Evolutionary conservation across 30 jellyfish, hydroid and myxozoan genomes (phyloP).

Genomic region (Nemopilema nomurai): DNA sequence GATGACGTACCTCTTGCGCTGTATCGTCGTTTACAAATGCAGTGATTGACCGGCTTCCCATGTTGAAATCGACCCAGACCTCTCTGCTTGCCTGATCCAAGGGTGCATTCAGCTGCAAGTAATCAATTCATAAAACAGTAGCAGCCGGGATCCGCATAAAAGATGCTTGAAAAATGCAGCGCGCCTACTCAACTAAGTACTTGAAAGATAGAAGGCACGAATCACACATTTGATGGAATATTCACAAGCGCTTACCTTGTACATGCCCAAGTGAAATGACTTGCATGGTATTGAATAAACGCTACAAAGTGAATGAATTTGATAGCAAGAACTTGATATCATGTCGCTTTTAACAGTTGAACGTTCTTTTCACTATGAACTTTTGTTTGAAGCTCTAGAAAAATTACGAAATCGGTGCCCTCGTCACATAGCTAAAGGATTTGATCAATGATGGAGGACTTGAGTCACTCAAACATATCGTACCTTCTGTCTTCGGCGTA

Average conservation of each 20-base stretch:
- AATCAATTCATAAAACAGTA: not conserved
- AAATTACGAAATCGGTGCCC: too few relatives aligned
- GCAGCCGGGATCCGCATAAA: not conserved
- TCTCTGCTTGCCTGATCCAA: conserved; percentile 40
- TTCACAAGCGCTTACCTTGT: not conserved
- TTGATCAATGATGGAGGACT: too few relatives aligned
- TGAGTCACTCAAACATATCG: too few relatives aligned
- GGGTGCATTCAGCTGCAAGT: conserved; percentile 71
- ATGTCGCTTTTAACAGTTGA: too few relatives aligned
- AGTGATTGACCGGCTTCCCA: conserved; percentile 71
- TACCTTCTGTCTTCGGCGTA: not conserved
- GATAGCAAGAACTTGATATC: too few relatives aligned
- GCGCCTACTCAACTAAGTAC: not conserved
- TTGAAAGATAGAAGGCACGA: not conserved
- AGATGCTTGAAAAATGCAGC: not conserved
- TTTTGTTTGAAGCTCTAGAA: too few relatives aligned
- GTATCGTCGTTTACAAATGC: conserved; percentile 75
- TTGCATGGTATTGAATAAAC: conserved; percentile 23
- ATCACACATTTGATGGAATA: not conserved
- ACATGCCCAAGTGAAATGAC: conserved; percentile 18
- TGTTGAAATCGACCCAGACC: conserved; percentile 84
- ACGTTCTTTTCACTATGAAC: too few relatives aligned
- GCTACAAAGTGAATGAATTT: not conserved
- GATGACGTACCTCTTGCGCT: conserved; percentile 13
- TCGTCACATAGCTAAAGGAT: too few relatives aligned